Conservation (phyloP, 2,888 invertebrate species). For the Myopa tessellatipennis region DNA sequence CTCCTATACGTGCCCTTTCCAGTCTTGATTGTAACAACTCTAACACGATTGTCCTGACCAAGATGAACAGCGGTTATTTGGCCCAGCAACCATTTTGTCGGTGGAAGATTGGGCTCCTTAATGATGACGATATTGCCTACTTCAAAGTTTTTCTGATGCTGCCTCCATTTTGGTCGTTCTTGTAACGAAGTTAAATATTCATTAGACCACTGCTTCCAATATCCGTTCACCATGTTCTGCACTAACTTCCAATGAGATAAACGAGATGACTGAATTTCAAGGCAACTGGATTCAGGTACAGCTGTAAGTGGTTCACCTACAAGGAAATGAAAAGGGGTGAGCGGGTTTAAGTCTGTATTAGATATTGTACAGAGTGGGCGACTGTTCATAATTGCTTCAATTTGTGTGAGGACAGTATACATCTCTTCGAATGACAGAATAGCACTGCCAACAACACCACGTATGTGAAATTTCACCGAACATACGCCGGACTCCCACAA, state of each 20-base stretch:
- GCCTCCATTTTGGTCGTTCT: conserved; percentile 34
- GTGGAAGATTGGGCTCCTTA: conserved; percentile 43
- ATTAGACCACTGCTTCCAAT: conserved; percentile 37
- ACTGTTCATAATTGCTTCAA: conserved; percentile 44
- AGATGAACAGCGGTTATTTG: conserved; percentile 30
- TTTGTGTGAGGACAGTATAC: conserved; percentile 44
- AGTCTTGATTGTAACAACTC: conserved; percentile 38
- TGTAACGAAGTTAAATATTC: conserved; percentile 40
- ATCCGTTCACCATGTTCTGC: conserved; percentile 43
- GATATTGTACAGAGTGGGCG: conserved; percentile 31
- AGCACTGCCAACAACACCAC: conserved; percentile 48
- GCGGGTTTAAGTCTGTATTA: conserved; percentile 41
- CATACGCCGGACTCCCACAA: conserved; percentile 46
- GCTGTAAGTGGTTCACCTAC: conserved; percentile 42
- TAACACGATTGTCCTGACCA: conserved; percentile 39
- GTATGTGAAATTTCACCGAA: conserved; percentile 48
- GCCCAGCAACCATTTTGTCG: conserved; percentile 42
- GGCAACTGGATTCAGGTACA: conserved; percentile 38
- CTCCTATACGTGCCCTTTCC: conserved; percentile 15
- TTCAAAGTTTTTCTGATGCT: neutral
- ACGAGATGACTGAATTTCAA: conserved; percentile 25
- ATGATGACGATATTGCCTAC: conserved; percentile 33
- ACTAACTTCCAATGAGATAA: conserved; percentile 42
- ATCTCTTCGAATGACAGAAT: conserved; percentile 54
- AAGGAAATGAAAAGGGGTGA: conserved; percentile 42